Base-by-base conservation (phyloP, 1,140 invertebrate genomes). In the Bacillus rossius region DNA sequence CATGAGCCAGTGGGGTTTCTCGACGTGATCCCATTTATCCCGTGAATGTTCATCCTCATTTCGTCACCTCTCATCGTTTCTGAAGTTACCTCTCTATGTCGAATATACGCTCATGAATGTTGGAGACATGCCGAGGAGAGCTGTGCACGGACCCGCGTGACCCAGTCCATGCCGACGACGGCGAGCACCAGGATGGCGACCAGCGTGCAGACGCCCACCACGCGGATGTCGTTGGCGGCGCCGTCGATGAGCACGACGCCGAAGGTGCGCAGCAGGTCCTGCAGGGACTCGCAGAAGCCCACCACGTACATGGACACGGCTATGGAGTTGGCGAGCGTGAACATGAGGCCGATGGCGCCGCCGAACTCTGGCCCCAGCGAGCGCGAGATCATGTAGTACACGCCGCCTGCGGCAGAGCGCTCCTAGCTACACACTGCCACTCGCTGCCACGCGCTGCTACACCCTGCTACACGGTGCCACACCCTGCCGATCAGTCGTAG, bases 361-460 rank as follows among this genome's bases (percentile, higher is more conserved):
- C 83, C 84, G 71, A 81, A 85, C 67, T 86, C 83, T 13, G 83
- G 84, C 10, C 84, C 84, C 14, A 86, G 69, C 61, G 81, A 83
- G 23, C 84, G 71, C 3, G 79, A 83, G 64, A 82, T 82, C 75
- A 85, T 78, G 70, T 82, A 83, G 64, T 82, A 83, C 22, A 82
- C 79, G 38, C 82, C 83, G 63, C 81, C 81, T 82, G 57, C 14
- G 55, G 57, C 2, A 14, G 43, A n/a, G n/a, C n/a, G n/a, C n/a
- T n/a, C n/a, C n/a, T n/a, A n/a, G n/a, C n/a, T n/a, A n/a, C n/a
- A n/a, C n/a, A n/a, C n/a, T n/a, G n/a, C n/a, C n/a, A n/a, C n/a
- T n/a, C n/a, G n/a, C n/a, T n/a, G n/a, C n/a, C n/a, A n/a, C n/a
- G n/a, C n/a, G n/a, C n/a, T n/a, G n/a, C n/a, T n/a, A n/a, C n/a